Percentiles rank a stretch among this genome's conserved stretches.
These are phyloP conservation scores for Volucella inflata DNA, from an alignment of 2,888 invertebrate species.

Conservation along the genomic window DNA sequence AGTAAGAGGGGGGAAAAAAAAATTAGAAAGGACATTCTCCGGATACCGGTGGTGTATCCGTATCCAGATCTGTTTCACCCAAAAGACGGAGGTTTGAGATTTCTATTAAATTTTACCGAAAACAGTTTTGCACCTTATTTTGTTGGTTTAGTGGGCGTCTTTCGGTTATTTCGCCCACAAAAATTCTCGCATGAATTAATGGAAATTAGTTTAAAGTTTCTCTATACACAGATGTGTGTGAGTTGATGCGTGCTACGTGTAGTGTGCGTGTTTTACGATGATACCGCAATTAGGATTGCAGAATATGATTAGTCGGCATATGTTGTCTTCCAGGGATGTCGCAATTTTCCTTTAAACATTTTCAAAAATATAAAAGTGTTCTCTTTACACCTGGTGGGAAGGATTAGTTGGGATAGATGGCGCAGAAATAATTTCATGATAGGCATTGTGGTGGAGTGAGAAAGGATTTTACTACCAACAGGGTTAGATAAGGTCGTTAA, in stretches of 20 bases:
- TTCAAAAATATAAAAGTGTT: slow-evolving; percentile 23
- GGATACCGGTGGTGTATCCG: not conserved
- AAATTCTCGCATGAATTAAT: slow-evolving; percentile 41
- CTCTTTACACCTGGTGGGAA: slow-evolving; percentile 42
- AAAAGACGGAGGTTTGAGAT: not conserved
- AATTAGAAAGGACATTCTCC: slow-evolving; percentile 1
- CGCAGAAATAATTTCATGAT: slow-evolving; percentile 13
- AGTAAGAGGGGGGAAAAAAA: not conserved
- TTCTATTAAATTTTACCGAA: slow-evolving; percentile 13
- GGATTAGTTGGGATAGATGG: slow-evolving; percentile 31
- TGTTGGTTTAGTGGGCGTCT: not conserved
- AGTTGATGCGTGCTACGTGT: slow-evolving; percentile 30
- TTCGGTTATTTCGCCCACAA: not conserved
- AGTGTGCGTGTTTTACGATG: slow-evolving; percentile 4
- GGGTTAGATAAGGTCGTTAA: too few relatives aligned
- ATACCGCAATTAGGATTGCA: slow-evolving; percentile 32
- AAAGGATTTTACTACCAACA: too few relatives aligned
- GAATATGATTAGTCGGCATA: slow-evolving; percentile 42
- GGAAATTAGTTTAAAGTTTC: slow-evolving; percentile 39
- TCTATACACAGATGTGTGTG: slow-evolving; percentile 5
- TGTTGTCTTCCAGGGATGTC: not conserved
- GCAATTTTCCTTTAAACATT: not conserved
- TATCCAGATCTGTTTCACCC: not conserved
- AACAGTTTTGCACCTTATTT: slow-evolving; percentile 16
- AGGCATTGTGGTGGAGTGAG: too few relatives aligned